These are phyloP conservation scores for Myotis vivesi DNA, from an alignment of 2,797 vertebrate genomes.

Conservation along the genomic window DNA sequence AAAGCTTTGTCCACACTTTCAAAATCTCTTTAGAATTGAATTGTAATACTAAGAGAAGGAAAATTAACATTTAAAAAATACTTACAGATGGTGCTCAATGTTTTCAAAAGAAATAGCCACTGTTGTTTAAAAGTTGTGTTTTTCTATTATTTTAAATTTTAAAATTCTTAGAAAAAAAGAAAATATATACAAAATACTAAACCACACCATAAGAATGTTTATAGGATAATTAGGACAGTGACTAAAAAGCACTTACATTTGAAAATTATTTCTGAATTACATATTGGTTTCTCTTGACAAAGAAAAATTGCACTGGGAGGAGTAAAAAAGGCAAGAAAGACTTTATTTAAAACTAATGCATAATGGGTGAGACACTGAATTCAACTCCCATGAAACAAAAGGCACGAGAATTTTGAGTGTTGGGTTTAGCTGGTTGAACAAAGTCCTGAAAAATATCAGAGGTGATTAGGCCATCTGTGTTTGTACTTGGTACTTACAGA, in stretches of 20 bases:
- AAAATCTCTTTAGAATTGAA: neutral
- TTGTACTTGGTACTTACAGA: neutral
- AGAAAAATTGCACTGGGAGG: neutral
- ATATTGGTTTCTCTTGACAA: neutral
- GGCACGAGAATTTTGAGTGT: neutral
- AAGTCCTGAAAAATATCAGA: neutral
- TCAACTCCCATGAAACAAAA: neutral
- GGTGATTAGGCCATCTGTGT: neutral
- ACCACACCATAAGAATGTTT: neutral
- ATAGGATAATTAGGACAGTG: neutral
- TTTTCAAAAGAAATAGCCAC: neutral
- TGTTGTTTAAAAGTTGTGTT: neutral
- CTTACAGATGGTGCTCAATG: neutral
- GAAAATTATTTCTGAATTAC: neutral
- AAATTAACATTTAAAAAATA: constrained; percentile 45
- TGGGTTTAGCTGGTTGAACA: neutral
- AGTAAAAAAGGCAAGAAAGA: neutral
- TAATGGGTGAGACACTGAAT: neutral
- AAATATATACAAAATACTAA: neutral
- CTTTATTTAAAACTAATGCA: neutral
- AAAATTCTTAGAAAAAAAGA: constrained; percentile 1
- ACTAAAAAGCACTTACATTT: constrained; percentile 22
- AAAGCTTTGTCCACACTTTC: neutral
- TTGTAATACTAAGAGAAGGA: neutral
- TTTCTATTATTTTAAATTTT: neutral